Evolutionary conservation across 2,113 vertebrate species (phyloP).

Genomic region (Brachypteracias leptosomus): DNA sequence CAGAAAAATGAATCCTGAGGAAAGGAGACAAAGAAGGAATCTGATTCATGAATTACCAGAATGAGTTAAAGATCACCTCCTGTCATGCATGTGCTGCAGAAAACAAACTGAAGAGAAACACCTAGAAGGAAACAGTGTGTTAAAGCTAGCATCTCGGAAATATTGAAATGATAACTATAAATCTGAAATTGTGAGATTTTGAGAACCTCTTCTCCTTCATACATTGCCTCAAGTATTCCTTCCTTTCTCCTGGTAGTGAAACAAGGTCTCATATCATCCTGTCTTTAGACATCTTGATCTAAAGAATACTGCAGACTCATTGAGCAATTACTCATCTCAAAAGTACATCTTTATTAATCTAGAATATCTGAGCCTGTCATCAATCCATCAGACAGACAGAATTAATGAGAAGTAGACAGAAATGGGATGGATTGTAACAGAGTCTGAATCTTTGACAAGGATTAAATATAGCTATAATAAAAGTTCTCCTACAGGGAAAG

Average conservation of each 20-base stretch:
- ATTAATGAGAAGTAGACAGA: neutral
- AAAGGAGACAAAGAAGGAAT: neutral
- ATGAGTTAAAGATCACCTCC: neutral
- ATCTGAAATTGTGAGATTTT: neutral
- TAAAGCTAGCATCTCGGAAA: neutral
- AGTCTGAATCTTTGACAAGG: neutral
- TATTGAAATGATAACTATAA: neutral
- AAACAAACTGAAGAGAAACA: neutral
- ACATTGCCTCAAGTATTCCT: neutral
- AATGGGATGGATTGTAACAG: neutral
- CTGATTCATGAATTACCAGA: neutral
- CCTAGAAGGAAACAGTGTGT: neutral
- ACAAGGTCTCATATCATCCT: neutral
- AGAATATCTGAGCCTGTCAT: neutral
- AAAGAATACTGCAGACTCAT: neutral
- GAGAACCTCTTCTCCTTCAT: neutral
- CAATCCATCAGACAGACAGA: neutral
- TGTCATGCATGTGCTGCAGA: neutral
- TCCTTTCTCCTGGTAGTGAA: neutral
- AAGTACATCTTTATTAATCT: neutral
- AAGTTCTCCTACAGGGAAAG: neutral
- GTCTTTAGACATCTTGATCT: neutral
- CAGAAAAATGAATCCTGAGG: neutral
- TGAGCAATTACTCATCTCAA: neutral
- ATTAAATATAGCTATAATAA: neutral